Evolutionary conservation across 2,888 invertebrate genomes (phyloP), one percentile per base, ranked within the genome.

Genomic region (Drosophila peninsularis): DNA sequence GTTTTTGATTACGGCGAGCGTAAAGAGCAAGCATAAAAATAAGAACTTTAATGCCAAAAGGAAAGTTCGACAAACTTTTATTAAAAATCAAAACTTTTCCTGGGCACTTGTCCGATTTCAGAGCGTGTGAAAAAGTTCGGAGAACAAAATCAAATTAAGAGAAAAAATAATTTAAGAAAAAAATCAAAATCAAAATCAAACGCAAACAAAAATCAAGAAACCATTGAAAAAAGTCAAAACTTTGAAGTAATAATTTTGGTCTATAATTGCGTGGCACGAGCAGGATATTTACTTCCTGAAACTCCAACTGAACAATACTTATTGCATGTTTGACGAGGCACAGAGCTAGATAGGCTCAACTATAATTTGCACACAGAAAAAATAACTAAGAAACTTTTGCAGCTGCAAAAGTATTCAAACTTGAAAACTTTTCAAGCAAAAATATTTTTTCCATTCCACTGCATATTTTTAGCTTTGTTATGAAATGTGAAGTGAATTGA

Each of bases 31-130:
- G 19, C 1, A n/a, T 10, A 14, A 2, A 30, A 58, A 21, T 11
- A 14, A 4, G 49, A 19, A 61, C 11, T 32, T 36, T 24, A 21
- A 21, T 19, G n/a, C 24, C 42, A 14, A 34, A 24, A 30, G 5
- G 30, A 58, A 75, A 64, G 19, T 68, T 77, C n/a, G 13, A 11
- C 41, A 34, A 72, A 49, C 34, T 64, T 65, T 42, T 36, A 62
- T 45, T 41, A 44, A 49, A 19, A 62, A 52, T 30, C 19, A 56
- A 67, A 66, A 50, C 44, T 67, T 75, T 73, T 17, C 10, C 2
- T 11, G 36, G 11, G 32, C 14, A 44, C 39, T 52, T 55, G 24
- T 72, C 42, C n/a, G 36, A 58, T 71, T 71, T 55, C 47, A 53
- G 39, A 41, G 44, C 56, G 34, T 39, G 62, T n/a, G 13, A 34